Percentiles rank a stretch among this genome's conserved stretches.
Evolutionary conservation across 2,888 invertebrate species (phyloP).

Genomic region (Dioctria rufipes): DNA sequence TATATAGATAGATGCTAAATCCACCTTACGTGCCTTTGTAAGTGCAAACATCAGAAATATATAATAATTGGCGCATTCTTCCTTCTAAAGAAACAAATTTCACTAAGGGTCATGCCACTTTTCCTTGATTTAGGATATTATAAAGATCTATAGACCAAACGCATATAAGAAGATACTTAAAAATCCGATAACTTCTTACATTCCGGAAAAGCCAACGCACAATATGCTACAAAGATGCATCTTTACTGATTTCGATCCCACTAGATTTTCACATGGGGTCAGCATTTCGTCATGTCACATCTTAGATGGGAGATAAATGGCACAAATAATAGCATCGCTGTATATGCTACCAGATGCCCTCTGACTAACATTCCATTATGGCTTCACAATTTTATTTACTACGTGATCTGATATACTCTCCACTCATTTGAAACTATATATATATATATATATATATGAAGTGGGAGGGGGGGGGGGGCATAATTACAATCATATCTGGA

Average conservation of each 20-base stretch:
- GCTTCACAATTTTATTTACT: conserved; percentile 30
- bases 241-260: conserved; percentile 21
- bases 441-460: too few relatives aligned
- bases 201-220: conserved; percentile 42
- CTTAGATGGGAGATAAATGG: conserved; percentile 50
- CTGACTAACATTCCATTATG: conserved; percentile 37
- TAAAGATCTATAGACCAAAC: not conserved
- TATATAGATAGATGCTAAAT: too few relatives aligned
- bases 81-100: conserved; percentile 9
- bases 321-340: conserved; percentile 38
- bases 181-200: not conserved
- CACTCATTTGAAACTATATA: conserved; percentile 8
- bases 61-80: conserved; percentile 45
- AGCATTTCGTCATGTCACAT: conserved; percentile 54
- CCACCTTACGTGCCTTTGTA: too few relatives aligned
- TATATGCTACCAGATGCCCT: conserved; percentile 37
- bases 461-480: not conserved
- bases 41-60: too few relatives aligned
- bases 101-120: conserved; percentile 15
- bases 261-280: conserved; percentile 51
- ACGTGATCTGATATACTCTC: conserved; percentile 32
- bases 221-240: not conserved
- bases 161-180: not conserved
- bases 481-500: conserved; percentile 27
- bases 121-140: not conserved